Evolutionary conservation across 2,888 invertebrate genomes (phyloP).

Genomic region (Apamea anceps): DNA sequence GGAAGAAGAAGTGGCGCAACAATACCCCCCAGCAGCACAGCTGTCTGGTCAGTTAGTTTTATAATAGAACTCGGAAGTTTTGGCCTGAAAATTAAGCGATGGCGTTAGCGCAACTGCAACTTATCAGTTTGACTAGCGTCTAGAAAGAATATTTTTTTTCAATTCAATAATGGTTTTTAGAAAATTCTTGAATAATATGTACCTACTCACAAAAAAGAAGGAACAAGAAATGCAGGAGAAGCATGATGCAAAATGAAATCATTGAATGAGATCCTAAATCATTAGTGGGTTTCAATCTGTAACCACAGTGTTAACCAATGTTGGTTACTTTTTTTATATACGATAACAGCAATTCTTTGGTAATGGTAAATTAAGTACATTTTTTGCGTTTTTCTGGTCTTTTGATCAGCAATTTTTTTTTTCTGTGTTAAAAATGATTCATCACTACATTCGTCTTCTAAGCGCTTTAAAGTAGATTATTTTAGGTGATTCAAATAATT

Average conservation of each 20-base stretch:
- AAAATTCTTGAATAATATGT: not conserved
- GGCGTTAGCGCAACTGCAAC: not conserved
- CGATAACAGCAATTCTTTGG: not conserved
- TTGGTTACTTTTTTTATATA: not conserved
- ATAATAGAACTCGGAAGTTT: not conserved
- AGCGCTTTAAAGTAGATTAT: not conserved
- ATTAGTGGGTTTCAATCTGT: not conserved
- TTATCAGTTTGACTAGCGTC: not conserved
- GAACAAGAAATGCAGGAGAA: not conserved
- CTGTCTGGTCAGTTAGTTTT: not conserved
- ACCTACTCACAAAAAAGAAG: not conserved
- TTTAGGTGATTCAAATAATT: constrained; percentile 49
- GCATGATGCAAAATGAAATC: not conserved
- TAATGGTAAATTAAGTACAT: no score
- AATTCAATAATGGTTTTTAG: no score
- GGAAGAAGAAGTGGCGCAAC: not conserved
- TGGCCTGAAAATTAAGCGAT: not conserved
- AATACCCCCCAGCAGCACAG: not conserved
- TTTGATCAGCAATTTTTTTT: not conserved
- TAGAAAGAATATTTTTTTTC: not conserved
- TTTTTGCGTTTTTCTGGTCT: not conserved
- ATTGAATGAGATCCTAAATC: not conserved
- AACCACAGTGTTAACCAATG: not conserved
- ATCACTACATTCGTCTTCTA: not conserved
- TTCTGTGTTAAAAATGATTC: not conserved